Conservation (phyloP, 2,888 invertebrate species). For the Agapostemon virescens region DNA sequence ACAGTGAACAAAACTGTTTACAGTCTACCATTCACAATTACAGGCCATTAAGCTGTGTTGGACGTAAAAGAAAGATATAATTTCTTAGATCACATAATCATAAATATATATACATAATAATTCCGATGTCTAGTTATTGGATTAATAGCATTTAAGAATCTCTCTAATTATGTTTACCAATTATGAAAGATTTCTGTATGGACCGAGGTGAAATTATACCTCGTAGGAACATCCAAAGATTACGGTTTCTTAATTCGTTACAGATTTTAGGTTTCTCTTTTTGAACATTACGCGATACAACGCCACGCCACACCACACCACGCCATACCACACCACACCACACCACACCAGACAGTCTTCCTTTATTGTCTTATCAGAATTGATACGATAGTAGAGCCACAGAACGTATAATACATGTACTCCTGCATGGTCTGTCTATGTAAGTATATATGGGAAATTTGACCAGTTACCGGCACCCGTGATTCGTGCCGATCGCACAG, state of each 20-base stretch:
- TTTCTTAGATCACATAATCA: not conserved
- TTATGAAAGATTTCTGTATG: constrained; percentile 15
- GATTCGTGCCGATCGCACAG: not conserved
- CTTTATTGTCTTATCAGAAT: not conserved
- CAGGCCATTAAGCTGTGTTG: not conserved
- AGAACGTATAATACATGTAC: constrained; percentile 10
- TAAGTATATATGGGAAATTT: not conserved
- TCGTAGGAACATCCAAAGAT: not conserved
- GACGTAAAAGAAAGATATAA: constrained; percentile 10
- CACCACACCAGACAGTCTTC: constrained; percentile 8
- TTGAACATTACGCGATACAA: not conserved
- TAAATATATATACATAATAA: not conserved
- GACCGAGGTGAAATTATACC: not conserved
- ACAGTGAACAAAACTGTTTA: constrained; percentile 13
- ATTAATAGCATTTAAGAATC: constrained; percentile 28
- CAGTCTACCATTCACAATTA: constrained; percentile 25
- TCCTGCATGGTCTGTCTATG: not conserved
- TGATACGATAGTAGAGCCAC: not conserved
- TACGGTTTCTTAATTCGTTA: not conserved
- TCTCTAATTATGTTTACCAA: constrained; percentile 13
- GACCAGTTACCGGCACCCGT: not conserved
- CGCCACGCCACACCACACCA: too few species aligned
- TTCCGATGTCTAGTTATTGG: constrained; percentile 18
- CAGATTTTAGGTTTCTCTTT: not conserved
- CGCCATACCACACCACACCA: too few species aligned